phyloP scores from a whole-genome alignment of 2,797 vertebrate genomes.

The Microctenopoma steveboyesi region DNA sequence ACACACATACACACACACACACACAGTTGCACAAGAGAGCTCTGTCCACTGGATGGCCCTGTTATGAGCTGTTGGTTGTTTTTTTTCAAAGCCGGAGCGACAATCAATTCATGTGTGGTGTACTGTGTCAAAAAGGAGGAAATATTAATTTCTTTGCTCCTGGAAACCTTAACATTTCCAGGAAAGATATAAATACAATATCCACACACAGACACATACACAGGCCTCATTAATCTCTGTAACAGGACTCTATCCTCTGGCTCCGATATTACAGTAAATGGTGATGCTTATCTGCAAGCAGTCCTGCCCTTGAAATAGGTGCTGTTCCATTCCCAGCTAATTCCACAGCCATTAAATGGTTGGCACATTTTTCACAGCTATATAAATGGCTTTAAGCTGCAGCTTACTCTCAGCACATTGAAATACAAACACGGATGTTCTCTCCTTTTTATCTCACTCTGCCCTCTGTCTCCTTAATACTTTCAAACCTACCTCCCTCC shows the following conservation, averaged over 20 bases:
- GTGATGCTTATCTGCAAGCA: slow-evolving; percentile 81
- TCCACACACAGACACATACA: slow-evolving; percentile 57
- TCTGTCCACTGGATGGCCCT: slow-evolving; percentile 74
- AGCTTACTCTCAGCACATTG: slow-evolving; percentile 75
- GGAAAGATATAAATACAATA: slow-evolving; percentile 82
- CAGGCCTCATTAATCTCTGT: slow-evolving; percentile 80
- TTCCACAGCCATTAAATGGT: slow-evolving; percentile 79
- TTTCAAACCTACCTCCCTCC: slow-evolving; percentile 34
- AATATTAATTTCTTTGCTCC: slow-evolving; percentile 76
- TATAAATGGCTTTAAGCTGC: slow-evolving; percentile 80
- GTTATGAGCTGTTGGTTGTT: slow-evolving; percentile 37
- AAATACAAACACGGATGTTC: slow-evolving; percentile 79
- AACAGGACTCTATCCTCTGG: slow-evolving; percentile 80
- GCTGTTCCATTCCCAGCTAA: slow-evolving; percentile 78
- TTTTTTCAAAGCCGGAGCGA: slow-evolving; percentile 34
- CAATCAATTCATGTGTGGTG: slow-evolving; percentile 73
- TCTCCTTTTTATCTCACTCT: slow-evolving; percentile 70
- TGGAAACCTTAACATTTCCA: slow-evolving; percentile 77
- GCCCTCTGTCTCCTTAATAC: slow-evolving; percentile 72
- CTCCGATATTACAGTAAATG: slow-evolving; percentile 84
- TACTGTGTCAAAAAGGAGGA: slow-evolving; percentile 72
- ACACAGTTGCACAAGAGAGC: slow-evolving; percentile 30
- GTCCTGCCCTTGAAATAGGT: slow-evolving; percentile 81
- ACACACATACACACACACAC: no score
- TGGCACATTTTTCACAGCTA: slow-evolving; percentile 76